Evolutionary conservation across 2,797 vertebrate genomes (phyloP), one percentile per base, ranked within the genome.

Genomic region (Falco novaeseelandiae): DNA sequence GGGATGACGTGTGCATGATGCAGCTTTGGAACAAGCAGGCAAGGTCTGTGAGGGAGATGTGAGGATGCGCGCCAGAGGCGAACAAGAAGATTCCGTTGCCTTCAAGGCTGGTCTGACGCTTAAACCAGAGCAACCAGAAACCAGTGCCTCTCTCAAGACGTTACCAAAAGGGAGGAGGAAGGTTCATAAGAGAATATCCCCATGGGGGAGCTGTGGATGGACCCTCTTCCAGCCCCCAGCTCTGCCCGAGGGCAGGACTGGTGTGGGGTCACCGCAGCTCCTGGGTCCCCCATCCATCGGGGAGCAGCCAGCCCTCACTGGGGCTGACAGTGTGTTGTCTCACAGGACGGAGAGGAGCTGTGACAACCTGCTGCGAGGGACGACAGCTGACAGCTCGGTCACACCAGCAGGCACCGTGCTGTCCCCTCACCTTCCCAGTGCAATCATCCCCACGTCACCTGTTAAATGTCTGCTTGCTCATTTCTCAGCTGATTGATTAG

Each of bases 1-100:
- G 42, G 44, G 55, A 29, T 1, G 2, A 36, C 6, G 0, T 8
- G 18, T 13, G 15, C 0, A 1, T 4, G 32, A 36, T 30, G 55
- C 27, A 8, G 32, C 38, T 67, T 62, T 27, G 4, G 57, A n/a
- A 12, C 2, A 0, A 58, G 79, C 36, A 27, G 40, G 44, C 27
- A 19, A 40, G 54, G 48, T 25, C 40, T 21, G 22, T 6, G 40
- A 51, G 46, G 49, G 25, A 78, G 27, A n/a, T 9, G 16, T 12
- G 32, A 66, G 44, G 25, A 27, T 26, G 16, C 2, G 1, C 0
- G 5, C 36, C 10, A 34, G 38, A 49, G 19, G 3, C 5, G 2
- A 63, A 42, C 6, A 0, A 46, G 40, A 61, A 65, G 40, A 40
- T 76, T 25, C 42, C 15, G 21, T 49, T 84, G 52, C 40, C 52